These are phyloP conservation scores for Xylocampa areola DNA, from an alignment of 2,888 invertebrate genomes.

Conservation along the genomic window DNA sequence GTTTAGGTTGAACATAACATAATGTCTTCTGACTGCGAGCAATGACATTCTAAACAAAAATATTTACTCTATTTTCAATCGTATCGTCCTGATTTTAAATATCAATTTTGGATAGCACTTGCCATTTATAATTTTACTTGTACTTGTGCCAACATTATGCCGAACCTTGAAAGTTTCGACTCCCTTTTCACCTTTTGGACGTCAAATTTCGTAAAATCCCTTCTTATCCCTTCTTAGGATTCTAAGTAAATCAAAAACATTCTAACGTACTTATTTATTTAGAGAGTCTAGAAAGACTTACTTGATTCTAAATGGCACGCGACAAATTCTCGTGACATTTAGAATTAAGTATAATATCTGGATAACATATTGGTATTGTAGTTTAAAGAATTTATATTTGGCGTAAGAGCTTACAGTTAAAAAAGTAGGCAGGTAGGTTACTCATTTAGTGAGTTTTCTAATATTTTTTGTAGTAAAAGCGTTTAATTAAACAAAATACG, in stretches of 20 bases:
- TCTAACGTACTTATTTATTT: slow-evolving; percentile 11
- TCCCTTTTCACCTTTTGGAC: slow-evolving; percentile 38
- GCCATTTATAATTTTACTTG: slow-evolving; percentile 20
- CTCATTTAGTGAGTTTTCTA: too few species aligned
- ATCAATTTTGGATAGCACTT: slow-evolving; percentile 14
- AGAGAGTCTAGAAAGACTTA: slow-evolving; percentile 11
- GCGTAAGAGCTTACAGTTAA: too few species aligned
- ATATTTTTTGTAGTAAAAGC: too few species aligned
- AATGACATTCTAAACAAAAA: slow-evolving; percentile 13
- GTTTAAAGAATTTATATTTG: too few species aligned
- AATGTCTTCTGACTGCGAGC: slow-evolving; percentile 16
- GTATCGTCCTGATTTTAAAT: slow-evolving; percentile 3
- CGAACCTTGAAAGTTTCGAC: slow-evolving; percentile 31
- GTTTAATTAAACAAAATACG: too few species aligned
- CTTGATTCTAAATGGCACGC: too few species aligned
- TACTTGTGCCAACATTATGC: slow-evolving; percentile 13
- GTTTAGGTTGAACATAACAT: slow-evolving; percentile 14
- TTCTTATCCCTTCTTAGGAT: slow-evolving; percentile 23
- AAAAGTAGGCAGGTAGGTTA: too few species aligned
- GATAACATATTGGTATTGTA: neutral
- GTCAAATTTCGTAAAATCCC: slow-evolving; percentile 27
- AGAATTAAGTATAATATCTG: neutral
- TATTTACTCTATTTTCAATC: slow-evolving; percentile 11
- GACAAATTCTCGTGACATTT: slow-evolving; percentile 9
- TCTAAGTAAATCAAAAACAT: slow-evolving; percentile 16